These are phyloP conservation scores for Pollenia angustigena DNA, from an alignment of 2,888 invertebrate genomes.

Conservation along the genomic window DNA sequence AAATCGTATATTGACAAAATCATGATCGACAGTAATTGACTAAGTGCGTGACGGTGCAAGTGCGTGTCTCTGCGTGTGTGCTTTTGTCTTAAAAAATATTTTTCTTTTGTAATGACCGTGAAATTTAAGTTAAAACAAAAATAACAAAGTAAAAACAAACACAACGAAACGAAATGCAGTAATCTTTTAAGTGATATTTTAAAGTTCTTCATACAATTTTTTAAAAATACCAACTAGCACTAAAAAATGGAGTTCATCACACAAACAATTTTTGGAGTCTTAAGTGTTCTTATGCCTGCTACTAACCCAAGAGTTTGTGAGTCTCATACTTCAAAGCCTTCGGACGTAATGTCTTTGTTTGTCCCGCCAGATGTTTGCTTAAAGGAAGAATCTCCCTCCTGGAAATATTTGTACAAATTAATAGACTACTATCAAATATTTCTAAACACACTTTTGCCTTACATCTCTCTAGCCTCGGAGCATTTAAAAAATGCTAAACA, in stretches of 20 bases:
- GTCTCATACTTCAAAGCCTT: neutral
- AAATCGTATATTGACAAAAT: constrained; percentile 26
- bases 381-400: constrained; percentile 58
- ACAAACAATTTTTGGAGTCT: constrained; percentile 21
- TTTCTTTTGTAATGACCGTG: constrained; percentile 63
- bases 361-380: constrained; percentile 53
- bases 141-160: constrained; percentile 46
- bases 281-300: constrained; percentile 2
- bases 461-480: constrained; percentile 57
- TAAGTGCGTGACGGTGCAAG: constrained; percentile 21
- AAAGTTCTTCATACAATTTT: constrained; percentile 10
- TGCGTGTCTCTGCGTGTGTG: constrained; percentile 32
- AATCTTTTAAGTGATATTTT: constrained; percentile 22
- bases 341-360: constrained; percentile 50
- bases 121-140: constrained; percentile 59
- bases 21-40: constrained; percentile 34
- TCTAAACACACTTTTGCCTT: constrained; percentile 65
- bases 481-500: constrained; percentile 70
- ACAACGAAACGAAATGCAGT: constrained; percentile 48
- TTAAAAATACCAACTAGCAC: constrained; percentile 11
- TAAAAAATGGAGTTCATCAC: constrained; percentile 58
- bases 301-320: constrained; percentile 20
- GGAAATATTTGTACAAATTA: constrained; percentile 69
- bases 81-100: neutral
- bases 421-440: constrained; percentile 56